Evolutionary conservation across 1,140 invertebrate species (phyloP).

Genomic region (Drosophila mauritiana): DNA sequence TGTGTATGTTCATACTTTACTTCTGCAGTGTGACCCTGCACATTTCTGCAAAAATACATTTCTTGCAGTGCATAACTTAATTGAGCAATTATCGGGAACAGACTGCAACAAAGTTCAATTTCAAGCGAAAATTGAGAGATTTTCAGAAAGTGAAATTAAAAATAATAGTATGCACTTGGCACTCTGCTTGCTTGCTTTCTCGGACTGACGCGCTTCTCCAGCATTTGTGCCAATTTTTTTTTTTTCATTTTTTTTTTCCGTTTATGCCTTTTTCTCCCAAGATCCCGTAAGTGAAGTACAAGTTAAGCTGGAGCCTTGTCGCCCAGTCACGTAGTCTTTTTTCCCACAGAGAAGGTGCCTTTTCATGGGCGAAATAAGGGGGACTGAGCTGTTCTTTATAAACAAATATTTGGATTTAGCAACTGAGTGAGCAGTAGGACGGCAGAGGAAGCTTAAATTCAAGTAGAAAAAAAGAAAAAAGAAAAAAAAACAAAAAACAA

Average conservation of each 20-base stretch:
- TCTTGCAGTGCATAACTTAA: background rate
- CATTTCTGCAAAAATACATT: no score
- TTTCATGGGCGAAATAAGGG: background rate
- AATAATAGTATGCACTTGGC: constrained; percentile 31
- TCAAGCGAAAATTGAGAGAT: constrained; percentile 19
- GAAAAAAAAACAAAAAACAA: constrained; percentile 5
- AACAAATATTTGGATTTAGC: constrained; percentile 80
- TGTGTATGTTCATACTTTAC: no score
- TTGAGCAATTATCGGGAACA: constrained; percentile 1
- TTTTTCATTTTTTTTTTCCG: background rate
- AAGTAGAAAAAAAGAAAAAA: constrained; percentile 19
- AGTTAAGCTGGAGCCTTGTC: constrained; percentile 60
- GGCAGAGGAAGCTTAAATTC: constrained; percentile 14
- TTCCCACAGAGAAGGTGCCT: background rate
- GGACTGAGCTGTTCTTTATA: constrained; percentile 61
- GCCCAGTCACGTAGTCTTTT: constrained; percentile 59
- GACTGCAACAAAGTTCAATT: constrained; percentile 14
- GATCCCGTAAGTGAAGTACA: constrained; percentile 26
- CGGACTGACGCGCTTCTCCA: background rate
- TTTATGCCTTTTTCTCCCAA: background rate
- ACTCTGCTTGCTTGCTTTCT: constrained; percentile 9
- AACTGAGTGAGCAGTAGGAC: constrained; percentile 46
- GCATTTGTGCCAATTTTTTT: background rate
- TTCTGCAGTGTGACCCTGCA: no score
- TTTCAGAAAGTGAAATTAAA: constrained; percentile 15